A percentile compares a stretch with the other conserved stretches of the same genome.
Conservation (phyloP, 2,113 vertebrate species). For the Delphinapterus leucas region DNA sequence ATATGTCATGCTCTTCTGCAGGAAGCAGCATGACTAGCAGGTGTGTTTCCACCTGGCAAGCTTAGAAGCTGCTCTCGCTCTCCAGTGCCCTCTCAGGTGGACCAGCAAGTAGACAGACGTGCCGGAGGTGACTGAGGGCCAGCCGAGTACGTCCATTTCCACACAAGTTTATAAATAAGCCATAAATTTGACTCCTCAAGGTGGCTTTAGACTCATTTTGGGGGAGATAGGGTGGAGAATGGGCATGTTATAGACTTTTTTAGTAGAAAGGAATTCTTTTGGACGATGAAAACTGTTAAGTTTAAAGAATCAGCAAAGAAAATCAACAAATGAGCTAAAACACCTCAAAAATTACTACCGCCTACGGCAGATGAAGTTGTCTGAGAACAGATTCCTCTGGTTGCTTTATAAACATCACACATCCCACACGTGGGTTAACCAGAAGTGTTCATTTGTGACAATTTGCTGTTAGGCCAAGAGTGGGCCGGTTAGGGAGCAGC, state of each 20-base stretch:
- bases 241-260: background rate
- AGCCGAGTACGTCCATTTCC: background rate
- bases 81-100: background rate
- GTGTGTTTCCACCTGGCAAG: conserved; percentile 13
- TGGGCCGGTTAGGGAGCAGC: background rate
- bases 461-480: background rate
- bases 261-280: background rate
- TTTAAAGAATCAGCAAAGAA: conserved; percentile 42
- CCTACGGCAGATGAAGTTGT: background rate
- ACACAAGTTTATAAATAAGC: background rate
- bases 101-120: background rate
- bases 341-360: background rate
- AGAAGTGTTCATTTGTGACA: background rate
- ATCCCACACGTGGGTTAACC: background rate
- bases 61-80: background rate
- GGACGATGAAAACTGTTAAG: background rate
- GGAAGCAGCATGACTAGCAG: background rate
- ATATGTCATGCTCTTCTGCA: conserved; percentile 33
- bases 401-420: background rate
- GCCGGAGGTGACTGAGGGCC: background rate
- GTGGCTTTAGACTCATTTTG: background rate
- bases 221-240: background rate
- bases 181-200: background rate
- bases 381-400: background rate
- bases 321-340: background rate